phyloP scores from a whole-genome alignment of 1,140 invertebrate species.

The Platyura marginata region DNA sequence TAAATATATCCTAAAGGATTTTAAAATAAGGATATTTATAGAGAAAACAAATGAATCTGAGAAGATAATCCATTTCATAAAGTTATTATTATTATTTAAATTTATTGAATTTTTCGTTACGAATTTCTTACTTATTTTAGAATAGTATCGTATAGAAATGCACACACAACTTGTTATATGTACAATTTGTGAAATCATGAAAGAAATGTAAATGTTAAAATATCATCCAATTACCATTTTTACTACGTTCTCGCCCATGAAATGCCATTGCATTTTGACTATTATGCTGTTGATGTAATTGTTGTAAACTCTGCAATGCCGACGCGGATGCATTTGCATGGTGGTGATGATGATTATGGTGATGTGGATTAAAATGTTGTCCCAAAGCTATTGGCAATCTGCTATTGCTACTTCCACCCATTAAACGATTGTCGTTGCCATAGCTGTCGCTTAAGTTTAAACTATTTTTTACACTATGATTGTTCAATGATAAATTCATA shows the following conservation, averaged over 20 bases:
- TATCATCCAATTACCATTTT: background rate
- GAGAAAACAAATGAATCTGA: too few species aligned
- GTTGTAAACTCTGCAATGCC: slow-evolving; percentile 21
- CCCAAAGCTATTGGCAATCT: background rate
- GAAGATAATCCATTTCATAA: too few species aligned
- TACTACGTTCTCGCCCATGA: background rate
- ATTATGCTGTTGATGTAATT: slow-evolving; percentile 20
- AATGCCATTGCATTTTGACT: background rate
- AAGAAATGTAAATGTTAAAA: too few species aligned
- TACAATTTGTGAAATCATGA: too few species aligned
- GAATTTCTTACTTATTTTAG: too few species aligned
- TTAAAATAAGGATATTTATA: too few species aligned
- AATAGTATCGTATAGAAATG: too few species aligned
- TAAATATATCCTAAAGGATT: background rate
- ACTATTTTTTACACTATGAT: background rate
- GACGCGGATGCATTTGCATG: slow-evolving; percentile 5
- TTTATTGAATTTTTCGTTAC: too few species aligned
- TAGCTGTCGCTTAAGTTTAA: background rate
- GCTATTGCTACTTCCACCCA: background rate
- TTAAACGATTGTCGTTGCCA: background rate
- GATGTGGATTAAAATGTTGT: background rate
- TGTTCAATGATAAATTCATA: slow-evolving; percentile 22
- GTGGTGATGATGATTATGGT: background rate
- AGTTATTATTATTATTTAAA: too few species aligned
- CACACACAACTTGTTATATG: too few species aligned